A percentile compares a stretch with the other conserved stretches of the same genome.
Evolutionary conservation across 2,113 vertebrate species (phyloP).

Genomic region (Hippopotamus amphibius): DNA sequence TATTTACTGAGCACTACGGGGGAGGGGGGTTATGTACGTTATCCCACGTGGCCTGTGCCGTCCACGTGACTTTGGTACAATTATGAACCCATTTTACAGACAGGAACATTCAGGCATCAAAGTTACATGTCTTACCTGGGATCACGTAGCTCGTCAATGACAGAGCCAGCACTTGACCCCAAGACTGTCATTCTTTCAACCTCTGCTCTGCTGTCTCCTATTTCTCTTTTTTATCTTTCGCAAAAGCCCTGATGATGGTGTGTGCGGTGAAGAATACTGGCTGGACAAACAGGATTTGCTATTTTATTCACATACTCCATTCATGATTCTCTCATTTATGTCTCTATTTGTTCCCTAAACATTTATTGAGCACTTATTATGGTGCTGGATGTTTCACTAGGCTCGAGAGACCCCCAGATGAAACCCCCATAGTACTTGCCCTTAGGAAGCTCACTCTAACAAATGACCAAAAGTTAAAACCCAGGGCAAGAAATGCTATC

Average conservation of each 20-base stretch:
- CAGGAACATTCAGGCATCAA: neutral
- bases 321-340: neutral
- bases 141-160: neutral
- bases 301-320: neutral
- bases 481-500: neutral
- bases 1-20: neutral
- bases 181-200: neutral
- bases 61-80: accelerated
- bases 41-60: too few species aligned
- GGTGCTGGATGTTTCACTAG: neutral
- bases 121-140: accelerated
- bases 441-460: neutral
- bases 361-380: neutral
- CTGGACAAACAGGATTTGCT: too few species aligned
- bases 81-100: neutral
- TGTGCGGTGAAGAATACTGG: neutral
- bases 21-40: accelerated
- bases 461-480: neutral
- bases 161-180: neutral
- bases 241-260: neutral
- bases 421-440: neutral
- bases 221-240: neutral
- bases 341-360: neutral
- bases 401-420: neutral
- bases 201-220: neutral